These are phyloP conservation scores for Sepiola atlantica DNA, from an alignment of 2,888 invertebrate species.

Conservation along the genomic window DNA sequence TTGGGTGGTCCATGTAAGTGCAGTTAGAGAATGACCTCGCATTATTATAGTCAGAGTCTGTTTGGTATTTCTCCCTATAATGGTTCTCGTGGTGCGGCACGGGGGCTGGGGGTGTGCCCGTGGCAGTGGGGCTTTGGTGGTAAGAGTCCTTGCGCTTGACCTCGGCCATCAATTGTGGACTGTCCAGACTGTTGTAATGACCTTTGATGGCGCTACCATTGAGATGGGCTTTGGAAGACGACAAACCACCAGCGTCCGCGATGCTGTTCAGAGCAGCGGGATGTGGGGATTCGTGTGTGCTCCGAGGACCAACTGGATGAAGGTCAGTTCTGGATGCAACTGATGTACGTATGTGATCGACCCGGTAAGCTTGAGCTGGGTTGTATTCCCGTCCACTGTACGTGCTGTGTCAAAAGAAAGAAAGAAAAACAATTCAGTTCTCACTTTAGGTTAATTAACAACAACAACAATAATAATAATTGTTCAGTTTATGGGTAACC, in stretches of 20 bases:
- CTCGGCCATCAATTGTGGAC: not conserved
- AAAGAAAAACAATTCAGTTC: no score
- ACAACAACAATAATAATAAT: no score
- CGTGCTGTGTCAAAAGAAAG: not conserved
- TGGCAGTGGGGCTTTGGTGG: constrained; percentile 24
- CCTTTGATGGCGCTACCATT: not conserved
- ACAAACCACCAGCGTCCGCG: not conserved
- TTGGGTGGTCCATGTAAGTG: constrained; percentile 69
- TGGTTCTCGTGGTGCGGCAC: not conserved
- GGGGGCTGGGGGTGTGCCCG: not conserved
- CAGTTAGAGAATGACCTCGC: constrained; percentile 66
- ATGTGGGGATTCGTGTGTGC: not conserved
- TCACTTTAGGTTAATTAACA: no score
- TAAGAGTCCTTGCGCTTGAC: constrained; percentile 36
- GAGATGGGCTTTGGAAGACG: constrained; percentile 24
- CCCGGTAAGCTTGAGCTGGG: constrained; percentile 42
- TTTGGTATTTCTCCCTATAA: constrained; percentile 36
- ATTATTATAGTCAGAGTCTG: constrained; percentile 13
- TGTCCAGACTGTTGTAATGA: constrained; percentile 32
- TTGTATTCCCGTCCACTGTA: constrained; percentile 43
- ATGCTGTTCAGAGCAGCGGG: not conserved
- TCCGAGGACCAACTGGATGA: not conserved
- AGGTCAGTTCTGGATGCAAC: not conserved
- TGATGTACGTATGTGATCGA: constrained; percentile 39
- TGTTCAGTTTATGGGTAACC: no score